phyloP scores from a whole-genome alignment of 2,113 vertebrate genomes.

The Hemichromis elongatus region DNA sequence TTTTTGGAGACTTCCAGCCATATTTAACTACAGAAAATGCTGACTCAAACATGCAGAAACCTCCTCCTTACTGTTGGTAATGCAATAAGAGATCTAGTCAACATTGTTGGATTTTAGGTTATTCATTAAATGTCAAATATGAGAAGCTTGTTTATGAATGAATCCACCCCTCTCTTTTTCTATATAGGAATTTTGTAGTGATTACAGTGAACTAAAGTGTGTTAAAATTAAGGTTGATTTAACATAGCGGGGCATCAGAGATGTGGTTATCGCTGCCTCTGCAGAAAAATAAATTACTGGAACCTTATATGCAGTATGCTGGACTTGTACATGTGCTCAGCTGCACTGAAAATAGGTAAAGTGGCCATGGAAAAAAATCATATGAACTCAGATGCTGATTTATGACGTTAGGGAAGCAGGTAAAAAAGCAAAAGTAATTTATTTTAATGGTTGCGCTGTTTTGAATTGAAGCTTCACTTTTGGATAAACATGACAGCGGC shows the following conservation, averaged over 20 bases:
- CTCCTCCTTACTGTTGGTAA: background rate
- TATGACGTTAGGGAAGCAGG: background rate
- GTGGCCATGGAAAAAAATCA: background rate
- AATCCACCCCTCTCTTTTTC: background rate
- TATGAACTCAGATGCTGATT: background rate
- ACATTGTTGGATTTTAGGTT: background rate
- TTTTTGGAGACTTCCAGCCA: background rate
- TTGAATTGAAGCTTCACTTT: background rate
- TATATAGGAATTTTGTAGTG: background rate
- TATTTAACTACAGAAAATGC: background rate
- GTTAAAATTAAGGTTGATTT: background rate
- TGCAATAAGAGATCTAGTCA: background rate
- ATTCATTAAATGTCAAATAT: background rate
- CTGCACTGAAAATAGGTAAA: background rate
- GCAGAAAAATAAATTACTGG: background rate
- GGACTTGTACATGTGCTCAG: background rate
- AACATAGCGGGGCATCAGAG: background rate
- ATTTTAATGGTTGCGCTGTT: background rate
- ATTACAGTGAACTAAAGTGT: background rate
- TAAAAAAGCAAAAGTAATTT: background rate
- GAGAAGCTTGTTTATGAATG: background rate
- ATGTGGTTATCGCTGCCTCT: background rate
- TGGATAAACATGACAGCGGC: background rate
- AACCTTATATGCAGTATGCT: background rate
- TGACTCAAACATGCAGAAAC: background rate